Conservation (phyloP, 1,140 invertebrate species). For the Eulimnadia texana region DNA sequence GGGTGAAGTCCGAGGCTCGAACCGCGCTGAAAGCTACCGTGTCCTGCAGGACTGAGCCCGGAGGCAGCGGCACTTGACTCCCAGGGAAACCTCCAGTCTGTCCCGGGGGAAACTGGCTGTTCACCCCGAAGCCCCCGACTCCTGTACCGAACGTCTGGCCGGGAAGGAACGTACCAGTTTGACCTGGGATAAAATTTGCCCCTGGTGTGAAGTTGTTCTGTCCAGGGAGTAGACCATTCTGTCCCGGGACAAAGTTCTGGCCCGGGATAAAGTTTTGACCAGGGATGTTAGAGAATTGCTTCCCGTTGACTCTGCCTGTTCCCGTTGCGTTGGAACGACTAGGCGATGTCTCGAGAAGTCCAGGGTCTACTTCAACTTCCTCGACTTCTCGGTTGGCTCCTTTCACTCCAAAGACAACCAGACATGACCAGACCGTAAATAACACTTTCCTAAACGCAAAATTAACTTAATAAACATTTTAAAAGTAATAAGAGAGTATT, state of each 20-base stretch:
- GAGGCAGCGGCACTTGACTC: slow-evolving; percentile 27
- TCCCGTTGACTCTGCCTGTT: background rate
- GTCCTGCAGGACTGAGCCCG: slow-evolving; percentile 20
- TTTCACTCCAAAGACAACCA: too few species aligned
- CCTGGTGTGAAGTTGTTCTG: background rate
- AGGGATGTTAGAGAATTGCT: background rate
- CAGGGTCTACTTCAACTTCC: background rate
- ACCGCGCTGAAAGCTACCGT: slow-evolving; percentile 23
- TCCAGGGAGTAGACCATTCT: background rate
- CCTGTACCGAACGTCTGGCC: too few species aligned
- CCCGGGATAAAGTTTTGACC: background rate
- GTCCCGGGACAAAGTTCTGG: background rate
- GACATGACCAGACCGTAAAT: too few species aligned
- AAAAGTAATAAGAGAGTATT: too few species aligned
- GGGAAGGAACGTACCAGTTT: background rate
- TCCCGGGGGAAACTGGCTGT: slow-evolving; percentile 18
- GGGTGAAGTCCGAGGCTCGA: slow-evolving; percentile 17
- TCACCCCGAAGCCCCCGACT: background rate
- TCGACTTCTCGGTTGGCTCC: background rate
- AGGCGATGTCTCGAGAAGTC: background rate
- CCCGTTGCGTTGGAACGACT: background rate
- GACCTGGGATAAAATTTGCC: background rate
- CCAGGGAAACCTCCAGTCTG: slow-evolving; percentile 23
- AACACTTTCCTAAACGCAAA: too few species aligned
- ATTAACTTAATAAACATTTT: too few species aligned